phyloP scores from a whole-genome alignment of 2,113 vertebrate species.

The Azemiops feae region DNA sequence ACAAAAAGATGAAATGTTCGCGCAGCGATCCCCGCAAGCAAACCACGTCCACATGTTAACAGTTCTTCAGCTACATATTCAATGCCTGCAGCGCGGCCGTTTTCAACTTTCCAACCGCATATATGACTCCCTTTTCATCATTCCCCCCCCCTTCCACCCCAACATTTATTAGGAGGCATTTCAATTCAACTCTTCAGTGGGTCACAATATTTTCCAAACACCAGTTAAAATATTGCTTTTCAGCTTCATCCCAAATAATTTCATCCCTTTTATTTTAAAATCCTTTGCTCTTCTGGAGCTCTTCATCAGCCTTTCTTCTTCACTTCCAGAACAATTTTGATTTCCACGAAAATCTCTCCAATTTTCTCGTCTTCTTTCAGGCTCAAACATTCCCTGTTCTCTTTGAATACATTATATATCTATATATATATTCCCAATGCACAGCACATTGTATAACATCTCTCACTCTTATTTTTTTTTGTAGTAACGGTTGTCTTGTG shows the following conservation, averaged over 20 bases:
- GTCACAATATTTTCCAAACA: background rate
- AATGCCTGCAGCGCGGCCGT: background rate
- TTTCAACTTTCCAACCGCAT: background rate
- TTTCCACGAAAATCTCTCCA: background rate
- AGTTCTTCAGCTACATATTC: background rate
- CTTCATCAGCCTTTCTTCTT: background rate
- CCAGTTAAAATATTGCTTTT: background rate
- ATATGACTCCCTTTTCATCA: background rate
- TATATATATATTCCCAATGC: background rate
- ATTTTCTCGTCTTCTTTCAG: background rate
- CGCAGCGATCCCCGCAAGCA: background rate
- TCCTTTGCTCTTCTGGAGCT: background rate
- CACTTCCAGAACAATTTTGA: background rate
- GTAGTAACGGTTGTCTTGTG: background rate
- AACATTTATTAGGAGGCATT: background rate
- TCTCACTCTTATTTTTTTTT: background rate
- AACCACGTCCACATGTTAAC: background rate
- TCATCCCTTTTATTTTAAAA: background rate
- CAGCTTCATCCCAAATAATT: background rate
- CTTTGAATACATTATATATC: too few relatives aligned
- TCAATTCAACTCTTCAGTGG: background rate
- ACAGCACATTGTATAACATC: background rate
- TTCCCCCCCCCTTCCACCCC: background rate
- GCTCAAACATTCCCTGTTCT: background rate
- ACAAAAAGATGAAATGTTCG: background rate